Evolutionary conservation across 2,113 vertebrate species (phyloP).

Genomic region (Epinephelus cyanopodus): DNA sequence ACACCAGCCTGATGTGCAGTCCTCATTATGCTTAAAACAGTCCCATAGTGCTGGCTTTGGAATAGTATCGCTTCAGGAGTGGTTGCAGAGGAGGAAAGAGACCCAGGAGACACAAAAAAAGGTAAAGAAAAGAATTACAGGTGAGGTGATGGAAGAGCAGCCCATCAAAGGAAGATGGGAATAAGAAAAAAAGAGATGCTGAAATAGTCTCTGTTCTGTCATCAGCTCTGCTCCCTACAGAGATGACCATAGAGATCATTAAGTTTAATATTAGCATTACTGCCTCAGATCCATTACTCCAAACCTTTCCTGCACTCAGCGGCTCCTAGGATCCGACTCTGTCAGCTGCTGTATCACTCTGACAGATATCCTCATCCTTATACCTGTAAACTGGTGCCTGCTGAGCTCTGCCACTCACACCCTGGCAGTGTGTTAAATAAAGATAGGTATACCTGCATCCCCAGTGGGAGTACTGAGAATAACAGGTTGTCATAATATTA

Average conservation of each 20-base stretch:
- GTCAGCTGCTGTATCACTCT: conserved; percentile 17
- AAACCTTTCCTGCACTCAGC: not conserved
- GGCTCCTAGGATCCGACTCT: not conserved
- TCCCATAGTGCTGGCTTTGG: conserved; percentile 26
- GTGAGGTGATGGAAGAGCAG: not conserved
- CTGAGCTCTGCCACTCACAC: conserved; percentile 9
- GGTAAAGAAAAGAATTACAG: conserved; percentile 2
- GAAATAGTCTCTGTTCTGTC: conserved; percentile 21
- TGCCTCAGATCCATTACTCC: not conserved
- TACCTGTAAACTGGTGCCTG: not conserved
- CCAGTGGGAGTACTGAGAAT: not conserved
- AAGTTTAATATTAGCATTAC: not conserved
- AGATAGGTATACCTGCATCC: too few species aligned
- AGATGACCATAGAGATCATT: not conserved
- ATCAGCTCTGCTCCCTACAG: not conserved
- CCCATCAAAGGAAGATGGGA: conserved; percentile 21
- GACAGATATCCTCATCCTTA: conserved; percentile 8
- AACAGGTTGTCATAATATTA: not conserved
- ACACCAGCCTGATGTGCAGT: conserved; percentile 52
- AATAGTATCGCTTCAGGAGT: conserved; percentile 8
- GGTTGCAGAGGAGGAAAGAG: conserved; percentile 21
- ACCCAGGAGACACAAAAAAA: conserved; percentile 28
- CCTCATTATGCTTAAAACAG: conserved; percentile 65
- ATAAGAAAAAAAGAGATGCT: conserved; percentile 3
- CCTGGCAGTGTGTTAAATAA: not conserved